These are phyloP conservation scores for Melanogrammus aeglefinus DNA, from an alignment of 2,797 vertebrate genomes.

Conservation along the genomic window DNA sequence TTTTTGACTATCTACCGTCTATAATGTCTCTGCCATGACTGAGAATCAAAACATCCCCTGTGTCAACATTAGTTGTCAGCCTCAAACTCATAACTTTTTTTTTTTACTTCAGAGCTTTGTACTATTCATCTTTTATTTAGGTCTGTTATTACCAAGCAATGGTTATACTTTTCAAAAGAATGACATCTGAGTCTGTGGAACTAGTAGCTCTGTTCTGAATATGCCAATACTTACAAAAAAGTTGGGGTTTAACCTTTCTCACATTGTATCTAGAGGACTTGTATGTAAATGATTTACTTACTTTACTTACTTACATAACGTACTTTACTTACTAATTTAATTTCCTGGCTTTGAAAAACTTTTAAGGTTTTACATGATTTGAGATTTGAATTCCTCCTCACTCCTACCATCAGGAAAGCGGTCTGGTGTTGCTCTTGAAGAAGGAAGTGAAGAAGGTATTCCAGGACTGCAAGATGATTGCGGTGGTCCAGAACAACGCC, in stretches of 20 bases:
- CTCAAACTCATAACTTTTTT: not conserved
- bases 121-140: not conserved
- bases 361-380: not conserved
- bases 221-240: no score
- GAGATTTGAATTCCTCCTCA: not conserved
- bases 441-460: slow-evolving; percentile 72
- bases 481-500: slow-evolving; percentile 81
- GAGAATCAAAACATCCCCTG: no score
- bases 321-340: no score
- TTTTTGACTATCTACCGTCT: no score
- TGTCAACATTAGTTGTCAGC: no score
- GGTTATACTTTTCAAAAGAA: not conserved
- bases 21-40: no score
- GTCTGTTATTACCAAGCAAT: not conserved
- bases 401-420: slow-evolving; percentile 55
- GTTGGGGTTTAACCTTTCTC: no score
- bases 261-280: no score
- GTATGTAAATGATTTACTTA: not conserved
- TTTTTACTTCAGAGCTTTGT: not conserved
- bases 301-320: no score
- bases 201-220: not conserved
- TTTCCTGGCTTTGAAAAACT: not conserved
- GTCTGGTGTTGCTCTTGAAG: slow-evolving; percentile 64
- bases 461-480: slow-evolving; percentile 81
- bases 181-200: not conserved